phyloP scores from a whole-genome alignment of 2,113 vertebrate genomes.

The Myotis davidii region DNA sequence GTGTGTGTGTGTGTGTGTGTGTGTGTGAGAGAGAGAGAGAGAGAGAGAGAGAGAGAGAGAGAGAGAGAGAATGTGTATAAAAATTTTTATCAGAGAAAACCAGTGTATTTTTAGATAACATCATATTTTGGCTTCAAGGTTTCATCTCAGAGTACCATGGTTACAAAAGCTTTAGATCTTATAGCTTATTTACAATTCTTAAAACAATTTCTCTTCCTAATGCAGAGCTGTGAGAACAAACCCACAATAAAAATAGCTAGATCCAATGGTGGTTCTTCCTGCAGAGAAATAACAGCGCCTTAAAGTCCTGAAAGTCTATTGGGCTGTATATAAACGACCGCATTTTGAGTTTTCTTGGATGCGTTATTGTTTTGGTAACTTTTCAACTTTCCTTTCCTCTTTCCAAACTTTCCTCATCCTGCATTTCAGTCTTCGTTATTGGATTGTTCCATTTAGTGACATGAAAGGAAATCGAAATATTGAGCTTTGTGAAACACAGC shows the following conservation, averaged over 20 bases:
- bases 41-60: neutral
- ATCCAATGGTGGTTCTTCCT: neutral
- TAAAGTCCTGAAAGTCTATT: neutral
- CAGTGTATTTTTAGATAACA: neutral
- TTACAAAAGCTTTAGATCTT: conserved; percentile 10
- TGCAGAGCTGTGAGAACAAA: conserved; percentile 13
- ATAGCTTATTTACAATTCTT: conserved; percentile 36
- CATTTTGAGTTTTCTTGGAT: conserved; percentile 3
- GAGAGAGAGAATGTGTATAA: neutral
- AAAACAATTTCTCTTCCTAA: conserved; percentile 24
- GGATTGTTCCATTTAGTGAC: conserved; percentile 20
- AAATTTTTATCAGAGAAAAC: conserved; percentile 16
- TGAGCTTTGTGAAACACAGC: conserved; percentile 16
- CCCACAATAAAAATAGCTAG: conserved; percentile 6
- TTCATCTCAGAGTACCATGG: neutral
- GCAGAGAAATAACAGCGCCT: neutral
- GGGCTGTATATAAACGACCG: neutral
- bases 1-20: neutral
- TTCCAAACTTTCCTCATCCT: too few relatives aligned
- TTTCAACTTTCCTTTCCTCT: conserved; percentile 28
- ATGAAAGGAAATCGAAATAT: conserved; percentile 46
- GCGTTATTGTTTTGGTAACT: conserved; percentile 41
- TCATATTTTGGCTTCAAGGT: neutral
- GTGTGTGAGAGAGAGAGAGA: too few relatives aligned
- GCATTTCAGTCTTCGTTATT: conserved; percentile 5